Evolutionary conservation across 2,888 invertebrate genomes (phyloP).

Genomic region (Ernsta delagoae): DNA sequence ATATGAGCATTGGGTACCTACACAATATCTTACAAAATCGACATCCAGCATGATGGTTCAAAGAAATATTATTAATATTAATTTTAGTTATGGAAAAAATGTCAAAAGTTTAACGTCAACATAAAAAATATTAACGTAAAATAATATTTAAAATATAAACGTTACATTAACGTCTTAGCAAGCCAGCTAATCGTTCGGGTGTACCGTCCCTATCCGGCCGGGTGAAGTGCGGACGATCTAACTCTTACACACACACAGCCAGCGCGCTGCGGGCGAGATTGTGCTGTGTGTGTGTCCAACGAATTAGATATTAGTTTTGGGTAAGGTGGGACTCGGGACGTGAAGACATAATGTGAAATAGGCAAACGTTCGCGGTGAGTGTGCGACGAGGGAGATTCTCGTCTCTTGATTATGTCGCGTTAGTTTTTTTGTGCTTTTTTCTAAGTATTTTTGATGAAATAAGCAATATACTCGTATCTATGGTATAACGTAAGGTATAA

Average conservation of each 20-base stretch:
- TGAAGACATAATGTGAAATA: slow-evolving; percentile 4
- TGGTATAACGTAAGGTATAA: too few species aligned
- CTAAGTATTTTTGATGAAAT: too few species aligned
- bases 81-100: too few species aligned
- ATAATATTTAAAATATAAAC: too few species aligned
- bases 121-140: too few species aligned
- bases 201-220: slow-evolving; percentile 79
- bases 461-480: too few species aligned
- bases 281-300: slow-evolving; percentile 19
- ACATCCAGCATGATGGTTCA: too few species aligned
- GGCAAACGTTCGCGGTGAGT: not conserved
- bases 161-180: not conserved
- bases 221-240: slow-evolving; percentile 85
- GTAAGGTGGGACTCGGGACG: slow-evolving; percentile 3
- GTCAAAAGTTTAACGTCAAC: too few species aligned
- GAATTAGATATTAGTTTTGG: slow-evolving; percentile 34
- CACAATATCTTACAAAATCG: too few species aligned
- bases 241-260: slow-evolving; percentile 81
- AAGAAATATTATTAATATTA: too few species aligned
- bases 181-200: slow-evolving; percentile 46
- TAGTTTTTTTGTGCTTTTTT: too few species aligned
- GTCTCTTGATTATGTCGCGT: not conserved
- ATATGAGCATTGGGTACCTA: too few species aligned
- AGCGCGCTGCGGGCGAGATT: slow-evolving; percentile 42
- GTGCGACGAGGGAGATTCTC: not conserved